A percentile compares a stretch with the other conserved stretches of the same genome.
Conservation (phyloP, 2,888 invertebrate genomes). For the Pherbina coryleti region DNA sequence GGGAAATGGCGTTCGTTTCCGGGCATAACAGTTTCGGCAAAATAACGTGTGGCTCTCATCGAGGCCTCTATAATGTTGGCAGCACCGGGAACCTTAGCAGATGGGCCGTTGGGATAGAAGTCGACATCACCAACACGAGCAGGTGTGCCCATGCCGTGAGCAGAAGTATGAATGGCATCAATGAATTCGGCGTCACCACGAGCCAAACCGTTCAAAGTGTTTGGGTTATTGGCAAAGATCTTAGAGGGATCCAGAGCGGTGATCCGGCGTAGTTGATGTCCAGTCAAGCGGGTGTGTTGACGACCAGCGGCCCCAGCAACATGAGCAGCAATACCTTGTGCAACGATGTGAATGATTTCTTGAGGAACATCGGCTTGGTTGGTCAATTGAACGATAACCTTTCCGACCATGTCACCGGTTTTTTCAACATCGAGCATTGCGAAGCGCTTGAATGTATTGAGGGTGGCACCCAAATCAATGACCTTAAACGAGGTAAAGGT, state of each 20-base stretch:
- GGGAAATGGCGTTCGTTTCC: constrained; percentile 66
- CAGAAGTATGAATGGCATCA: constrained; percentile 66
- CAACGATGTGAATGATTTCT: constrained; percentile 64
- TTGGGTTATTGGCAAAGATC: constrained; percentile 54
- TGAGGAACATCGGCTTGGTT: constrained; percentile 55
- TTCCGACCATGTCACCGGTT: constrained; percentile 59
- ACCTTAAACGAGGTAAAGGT: constrained; percentile 38
- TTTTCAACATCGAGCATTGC: constrained; percentile 56
- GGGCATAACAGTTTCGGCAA: constrained; percentile 65
- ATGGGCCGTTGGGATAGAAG: constrained; percentile 66
- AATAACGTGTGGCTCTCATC: constrained; percentile 64
- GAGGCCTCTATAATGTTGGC: constrained; percentile 62
- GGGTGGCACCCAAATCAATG: constrained; percentile 58
- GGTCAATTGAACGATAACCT: constrained; percentile 57
- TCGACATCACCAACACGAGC: constrained; percentile 62
- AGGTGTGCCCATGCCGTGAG: constrained; percentile 60
- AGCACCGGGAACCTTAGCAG: constrained; percentile 59
- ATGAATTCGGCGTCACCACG: constrained; percentile 68
- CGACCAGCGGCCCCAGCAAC: constrained; percentile 65
- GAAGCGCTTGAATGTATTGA: constrained; percentile 57
- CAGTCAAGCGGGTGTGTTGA: constrained; percentile 60
- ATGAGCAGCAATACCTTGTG: constrained; percentile 63
- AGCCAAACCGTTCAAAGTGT: constrained; percentile 57
- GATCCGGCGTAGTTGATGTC: constrained; percentile 63
- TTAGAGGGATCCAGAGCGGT: constrained; percentile 66